Conservation (phyloP, 2,113 vertebrate species). For the Petaurus breviceps region DNA sequence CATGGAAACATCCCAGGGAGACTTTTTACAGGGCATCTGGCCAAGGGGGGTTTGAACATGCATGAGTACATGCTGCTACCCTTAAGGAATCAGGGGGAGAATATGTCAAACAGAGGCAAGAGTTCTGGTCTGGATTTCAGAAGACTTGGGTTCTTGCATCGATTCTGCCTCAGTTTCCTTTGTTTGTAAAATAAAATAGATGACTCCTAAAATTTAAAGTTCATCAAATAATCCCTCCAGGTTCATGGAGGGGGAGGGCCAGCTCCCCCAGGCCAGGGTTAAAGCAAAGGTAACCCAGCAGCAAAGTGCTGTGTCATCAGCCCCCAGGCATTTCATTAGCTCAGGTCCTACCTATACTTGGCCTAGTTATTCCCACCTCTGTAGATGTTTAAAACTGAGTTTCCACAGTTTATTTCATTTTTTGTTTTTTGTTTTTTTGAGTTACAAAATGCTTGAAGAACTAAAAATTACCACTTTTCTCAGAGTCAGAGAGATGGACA, state of each 20-base stretch:
- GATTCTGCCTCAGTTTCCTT: not conserved
- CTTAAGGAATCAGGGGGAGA: not conserved
- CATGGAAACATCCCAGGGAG: slow-evolving; percentile 48
- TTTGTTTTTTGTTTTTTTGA: not conserved
- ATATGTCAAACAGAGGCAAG: not conserved
- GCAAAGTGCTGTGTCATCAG: not conserved
- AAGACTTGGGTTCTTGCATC: not conserved
- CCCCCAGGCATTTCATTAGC: not conserved
- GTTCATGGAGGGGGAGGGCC: not conserved
- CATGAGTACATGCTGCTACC: not conserved
- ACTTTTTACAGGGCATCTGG: slow-evolving; percentile 23
- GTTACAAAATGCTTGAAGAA: not conserved
- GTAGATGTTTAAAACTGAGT: not conserved
- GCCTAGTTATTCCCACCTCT: not conserved
- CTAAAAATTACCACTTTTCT: not conserved
- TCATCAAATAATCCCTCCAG: not conserved
- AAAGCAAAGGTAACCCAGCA: not conserved
- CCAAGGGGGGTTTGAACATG: not conserved
- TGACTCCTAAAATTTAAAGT: not conserved
- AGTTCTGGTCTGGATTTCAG: not conserved
- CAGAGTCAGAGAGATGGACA: not conserved
- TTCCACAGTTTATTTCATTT: not conserved
- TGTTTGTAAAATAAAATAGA: not conserved
- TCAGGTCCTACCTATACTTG: not conserved
- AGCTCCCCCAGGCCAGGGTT: not conserved